phyloP scores from a whole-genome alignment of 2,797 vertebrate genomes.

The Galago senegalensis region DNA sequence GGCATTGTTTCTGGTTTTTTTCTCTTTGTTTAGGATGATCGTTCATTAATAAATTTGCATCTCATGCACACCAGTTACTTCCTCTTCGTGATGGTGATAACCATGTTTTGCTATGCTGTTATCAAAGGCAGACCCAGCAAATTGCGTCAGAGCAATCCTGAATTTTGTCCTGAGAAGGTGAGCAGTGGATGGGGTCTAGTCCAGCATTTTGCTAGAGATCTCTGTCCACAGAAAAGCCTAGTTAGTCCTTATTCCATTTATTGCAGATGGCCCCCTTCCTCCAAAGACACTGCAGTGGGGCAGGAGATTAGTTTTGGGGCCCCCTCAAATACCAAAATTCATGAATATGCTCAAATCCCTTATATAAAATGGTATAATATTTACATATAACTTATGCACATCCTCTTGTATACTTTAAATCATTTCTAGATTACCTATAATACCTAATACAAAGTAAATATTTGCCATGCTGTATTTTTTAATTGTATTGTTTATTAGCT shows the following conservation, averaged over 20 bases:
- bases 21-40: slow-evolving; percentile 94
- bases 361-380: background rate
- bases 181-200: slow-evolving; percentile 30
- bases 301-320: background rate
- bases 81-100: slow-evolving; percentile 99
- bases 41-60: slow-evolving; percentile 98
- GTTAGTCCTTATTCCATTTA: background rate
- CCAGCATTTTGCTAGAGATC: background rate
- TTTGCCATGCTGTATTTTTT: background rate
- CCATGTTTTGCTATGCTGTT: slow-evolving; percentile 99
- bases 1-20: background rate
- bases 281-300: background rate
- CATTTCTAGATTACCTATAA: background rate
- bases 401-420: background rate
- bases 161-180: slow-evolving; percentile 98
- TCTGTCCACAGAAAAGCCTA: background rate
- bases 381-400: background rate
- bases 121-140: slow-evolving; percentile 98
- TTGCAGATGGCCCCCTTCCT: background rate
- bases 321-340: background rate
- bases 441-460: background rate
- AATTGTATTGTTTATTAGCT: background rate
- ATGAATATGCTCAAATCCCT: background rate
- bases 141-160: slow-evolving; percentile 94
- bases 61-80: slow-evolving; percentile 99